phyloP scores from a whole-genome alignment of 2,113 vertebrate genomes.

The Pavo muticus region DNA sequence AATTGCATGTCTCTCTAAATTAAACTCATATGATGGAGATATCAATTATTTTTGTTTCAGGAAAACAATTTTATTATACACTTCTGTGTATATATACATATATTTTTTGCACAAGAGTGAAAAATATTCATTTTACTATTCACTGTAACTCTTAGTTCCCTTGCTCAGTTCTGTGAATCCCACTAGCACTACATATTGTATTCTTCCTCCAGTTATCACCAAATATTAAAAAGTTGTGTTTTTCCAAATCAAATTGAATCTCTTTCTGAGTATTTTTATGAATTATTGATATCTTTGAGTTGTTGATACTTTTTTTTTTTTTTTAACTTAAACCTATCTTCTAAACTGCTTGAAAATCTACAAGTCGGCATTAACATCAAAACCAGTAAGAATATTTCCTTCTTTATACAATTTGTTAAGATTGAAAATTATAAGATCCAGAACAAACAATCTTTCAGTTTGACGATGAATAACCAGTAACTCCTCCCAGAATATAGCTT shows the following conservation, averaged over 20 bases:
- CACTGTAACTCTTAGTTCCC: background rate
- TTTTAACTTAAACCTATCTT: background rate
- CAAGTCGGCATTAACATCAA: background rate
- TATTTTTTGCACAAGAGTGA: too few relatives aligned
- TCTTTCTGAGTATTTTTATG: background rate
- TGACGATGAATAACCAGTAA: background rate
- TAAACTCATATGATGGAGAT: background rate
- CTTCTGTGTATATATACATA: too few relatives aligned
- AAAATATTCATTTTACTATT: background rate
- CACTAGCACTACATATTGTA: background rate
- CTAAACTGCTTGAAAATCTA: background rate
- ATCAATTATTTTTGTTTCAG: background rate
- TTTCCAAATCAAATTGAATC: background rate
- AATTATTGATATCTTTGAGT: background rate
- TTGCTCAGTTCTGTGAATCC: background rate
- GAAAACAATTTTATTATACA: background rate
- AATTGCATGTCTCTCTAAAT: background rate
- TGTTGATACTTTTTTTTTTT: background rate
- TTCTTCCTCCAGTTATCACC: background rate
- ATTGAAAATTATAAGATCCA: background rate
- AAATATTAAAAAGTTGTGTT: background rate
- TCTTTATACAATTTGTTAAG: background rate
- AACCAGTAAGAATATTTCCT: rapidly evolving
- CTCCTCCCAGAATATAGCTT: background rate
- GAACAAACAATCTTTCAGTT: background rate